Base-by-base conservation (phyloP, 2,797 vertebrate species). In the Phataginus tetradactyla region DNA sequence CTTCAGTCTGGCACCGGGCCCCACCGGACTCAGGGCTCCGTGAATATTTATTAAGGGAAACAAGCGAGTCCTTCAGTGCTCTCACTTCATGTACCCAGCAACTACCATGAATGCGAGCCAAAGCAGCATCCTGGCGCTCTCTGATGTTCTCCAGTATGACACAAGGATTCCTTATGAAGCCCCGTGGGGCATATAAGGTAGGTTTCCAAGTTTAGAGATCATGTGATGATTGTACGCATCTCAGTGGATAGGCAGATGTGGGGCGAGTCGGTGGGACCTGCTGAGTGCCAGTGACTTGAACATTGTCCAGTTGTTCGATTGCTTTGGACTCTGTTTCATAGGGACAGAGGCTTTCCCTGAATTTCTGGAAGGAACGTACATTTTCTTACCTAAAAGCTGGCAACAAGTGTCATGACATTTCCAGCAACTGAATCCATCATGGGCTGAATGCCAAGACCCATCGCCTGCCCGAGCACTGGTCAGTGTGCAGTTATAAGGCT, bases 291-390 rank as follows among this genome's bases (percentile, higher is more conserved):
- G 85, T 0, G 18, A 7, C 15, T 34, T 17, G 64, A 63, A 69
- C 29, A 6, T 13, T 0, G 4, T 39, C 7, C 64, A 4, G 2
- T 37, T 4, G n/a, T 32, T 10, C 21, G 0, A 2, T 5, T 45
- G 45, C 34, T 74, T 39, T 49, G 78, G 37, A 10, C 15, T 91
- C n/a, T 25, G 17, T 5, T 80, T 91, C 23, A 7, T 17, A 39
- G 53, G 39, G 3, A 74, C 51, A 66, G 45, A 59, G 59, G 5
- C 39, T 45, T 64, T 45, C 49, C 88, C 27, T 63, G 66, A 55
- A 75, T 84, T 90, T 90, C 61, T 39, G 49, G 53, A 63, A 92
- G 77, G 77, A 61, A 45, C 37, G 39, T 10, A 21, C n/a, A 10
- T 59, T 69, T 42, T 42, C 77, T 84, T 21, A 51, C 71, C 42